Conservation (phyloP, 2,888 invertebrate species). For the Philopedon plagiatum region DNA sequence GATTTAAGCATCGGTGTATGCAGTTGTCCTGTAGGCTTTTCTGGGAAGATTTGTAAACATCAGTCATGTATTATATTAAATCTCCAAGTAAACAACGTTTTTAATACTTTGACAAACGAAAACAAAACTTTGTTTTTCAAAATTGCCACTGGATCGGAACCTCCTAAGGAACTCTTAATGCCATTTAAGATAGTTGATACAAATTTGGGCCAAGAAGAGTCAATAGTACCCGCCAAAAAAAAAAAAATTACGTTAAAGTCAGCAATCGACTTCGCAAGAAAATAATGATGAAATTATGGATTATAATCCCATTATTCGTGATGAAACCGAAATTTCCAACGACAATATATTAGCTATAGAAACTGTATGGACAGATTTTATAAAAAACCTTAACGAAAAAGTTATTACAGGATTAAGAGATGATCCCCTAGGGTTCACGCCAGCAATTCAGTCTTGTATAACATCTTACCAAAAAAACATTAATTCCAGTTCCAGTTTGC, state of each 20-base stretch:
- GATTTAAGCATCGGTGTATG: conserved; percentile 25
- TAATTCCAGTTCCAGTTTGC: conserved; percentile 4
- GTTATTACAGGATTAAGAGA: too few relatives aligned
- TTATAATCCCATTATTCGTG: conserved; percentile 25
- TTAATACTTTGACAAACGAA: conserved; percentile 21
- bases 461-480: background rate
- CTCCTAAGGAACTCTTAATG: too few relatives aligned
- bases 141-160: conserved; percentile 28
- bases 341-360: conserved; percentile 30
- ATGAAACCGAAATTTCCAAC: conserved; percentile 18
- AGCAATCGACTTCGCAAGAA: conserved; percentile 22
- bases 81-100: conserved; percentile 4
- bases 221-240: too few relatives aligned
- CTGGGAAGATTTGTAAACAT: background rate
- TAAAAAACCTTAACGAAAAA: too few relatives aligned
- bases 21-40: conserved; percentile 31
- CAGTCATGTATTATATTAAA: background rate
- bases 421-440: too few relatives aligned
- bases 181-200: too few relatives aligned
- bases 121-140: conserved; percentile 16
- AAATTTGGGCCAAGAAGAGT: too few relatives aligned
- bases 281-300: background rate
- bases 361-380: conserved; percentile 21
- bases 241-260: too few relatives aligned
- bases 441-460: background rate